Evolutionary conservation across 2,113 vertebrate genomes (phyloP).

Genomic region (Lampris megalopsis): DNA sequence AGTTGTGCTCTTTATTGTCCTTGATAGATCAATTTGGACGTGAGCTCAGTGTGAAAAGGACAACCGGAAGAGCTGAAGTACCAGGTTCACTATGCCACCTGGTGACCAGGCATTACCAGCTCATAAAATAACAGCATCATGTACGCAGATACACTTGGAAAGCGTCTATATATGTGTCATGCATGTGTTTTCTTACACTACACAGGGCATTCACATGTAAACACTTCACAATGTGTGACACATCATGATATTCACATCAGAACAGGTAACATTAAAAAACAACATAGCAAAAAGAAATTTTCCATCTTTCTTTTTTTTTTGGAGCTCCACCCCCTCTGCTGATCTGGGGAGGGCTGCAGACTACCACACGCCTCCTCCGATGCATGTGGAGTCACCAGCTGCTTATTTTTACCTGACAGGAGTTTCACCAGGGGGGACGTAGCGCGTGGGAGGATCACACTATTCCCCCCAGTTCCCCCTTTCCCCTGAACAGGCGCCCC

Average conservation of each 20-base stretch:
- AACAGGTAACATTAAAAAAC: neutral
- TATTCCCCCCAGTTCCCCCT: too few species aligned
- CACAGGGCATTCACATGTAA: constrained; percentile 23
- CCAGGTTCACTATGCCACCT: neutral
- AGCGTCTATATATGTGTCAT: constrained; percentile 19
- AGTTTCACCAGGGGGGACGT: too few species aligned
- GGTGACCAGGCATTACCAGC: constrained; percentile 39
- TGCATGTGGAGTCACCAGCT: too few species aligned
- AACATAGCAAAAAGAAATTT: too few species aligned
- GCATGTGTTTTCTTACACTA: constrained; percentile 5
- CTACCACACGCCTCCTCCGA: too few species aligned
- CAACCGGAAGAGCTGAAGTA: neutral
- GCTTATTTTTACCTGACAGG: too few species aligned
- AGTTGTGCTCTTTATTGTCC: too few species aligned
- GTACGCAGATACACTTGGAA: constrained; percentile 26
- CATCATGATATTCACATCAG: neutral
- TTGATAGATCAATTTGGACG: neutral
- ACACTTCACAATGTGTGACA: constrained; percentile 23
- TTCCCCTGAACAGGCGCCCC: too few species aligned
- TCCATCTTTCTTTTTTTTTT: too few species aligned
- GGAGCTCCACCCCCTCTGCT: too few species aligned
- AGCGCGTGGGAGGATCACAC: too few species aligned
- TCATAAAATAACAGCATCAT: constrained; percentile 34
- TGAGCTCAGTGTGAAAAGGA: neutral
- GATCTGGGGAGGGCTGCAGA: too few species aligned